Evolutionary conservation across 2,888 invertebrate genomes (phyloP), one percentile per base, ranked within the genome.

Genomic region (Napeogenes inachia): DNA sequence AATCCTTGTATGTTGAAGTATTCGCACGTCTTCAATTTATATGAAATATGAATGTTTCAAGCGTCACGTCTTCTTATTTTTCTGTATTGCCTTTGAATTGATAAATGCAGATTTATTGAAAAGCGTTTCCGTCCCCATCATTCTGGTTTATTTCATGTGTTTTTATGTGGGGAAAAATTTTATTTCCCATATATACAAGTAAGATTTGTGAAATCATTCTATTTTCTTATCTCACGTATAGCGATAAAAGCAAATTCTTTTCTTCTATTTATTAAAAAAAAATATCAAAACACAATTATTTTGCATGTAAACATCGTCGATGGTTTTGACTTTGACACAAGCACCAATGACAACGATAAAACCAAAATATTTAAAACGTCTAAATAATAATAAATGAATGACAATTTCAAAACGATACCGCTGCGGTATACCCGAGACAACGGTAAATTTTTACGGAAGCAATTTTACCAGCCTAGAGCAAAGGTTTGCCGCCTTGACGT

Each of bases 401-500:
- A 13, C 13, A 8, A 55, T 50, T 50, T 42, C 42, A 12, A 42
- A 42, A 42, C 42, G 57, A 33, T 47, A 58, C 46, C 58, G 46
- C 55, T 42, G 42, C 42, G 42, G 42, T 10, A 42, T 55, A 55
- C 53, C 53, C 57, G 42, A 35, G 46, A 13, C 13, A 30, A 30
- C 50, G 50, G 50, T 50, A 60, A 62, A 57, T 60, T 66, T 67
- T 70, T 59, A 64, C 83, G 86, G 87, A 87, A 88, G 79, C 81
- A 85, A 87, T 88, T 85, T 81, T 73, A 75, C 75, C 72, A 71
- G 75, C 73, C 73, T 69, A 71, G 70, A 73, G 74, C 76, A 73
- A 81, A 82, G 82, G 84, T 82, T 81, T 78, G 75, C 77, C 79
- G 73, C 76, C 78, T 69, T 82, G 87, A 85, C 86, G 79, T 84